These are phyloP conservation scores for Nipponia nippon DNA, from an alignment of 2,113 vertebrate genomes.

Conservation along the genomic window DNA sequence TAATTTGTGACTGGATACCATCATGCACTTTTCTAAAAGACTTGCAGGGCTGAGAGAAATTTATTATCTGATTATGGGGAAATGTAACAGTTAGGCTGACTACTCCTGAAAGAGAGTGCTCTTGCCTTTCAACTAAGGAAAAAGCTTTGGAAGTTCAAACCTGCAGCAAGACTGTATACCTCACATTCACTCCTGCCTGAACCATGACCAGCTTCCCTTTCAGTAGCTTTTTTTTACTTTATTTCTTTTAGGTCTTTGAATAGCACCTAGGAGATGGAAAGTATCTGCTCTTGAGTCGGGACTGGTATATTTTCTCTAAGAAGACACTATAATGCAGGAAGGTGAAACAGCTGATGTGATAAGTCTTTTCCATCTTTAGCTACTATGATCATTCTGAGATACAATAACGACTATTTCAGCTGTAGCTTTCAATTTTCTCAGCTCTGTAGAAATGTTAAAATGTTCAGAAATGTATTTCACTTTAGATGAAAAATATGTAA, in stretches of 20 bases:
- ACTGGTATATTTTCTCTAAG: background rate
- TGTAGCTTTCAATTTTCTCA: background rate
- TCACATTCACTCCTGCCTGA: background rate
- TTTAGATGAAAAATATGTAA: background rate
- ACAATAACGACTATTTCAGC: background rate
- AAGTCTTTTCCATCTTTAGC: background rate
- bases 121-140: constrained; percentile 15
- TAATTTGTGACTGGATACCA: constrained; percentile 8
- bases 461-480: background rate
- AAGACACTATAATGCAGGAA: background rate
- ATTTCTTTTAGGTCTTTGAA: background rate
- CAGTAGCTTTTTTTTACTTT: background rate
- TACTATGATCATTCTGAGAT: background rate
- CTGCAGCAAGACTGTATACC: background rate
- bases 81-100: background rate
- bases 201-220: background rate
- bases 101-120: background rate
- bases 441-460: background rate
- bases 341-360: background rate
- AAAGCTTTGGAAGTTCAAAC: background rate
- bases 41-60: background rate
- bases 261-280: background rate
- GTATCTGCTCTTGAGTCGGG: background rate
- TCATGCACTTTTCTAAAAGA: background rate
- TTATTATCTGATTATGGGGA: constrained; percentile 4